Percentiles rank a stretch among this genome's conserved stretches.
Evolutionary conservation across 2,113 vertebrate species (phyloP).

Genomic region (Corythornis cristatus): DNA sequence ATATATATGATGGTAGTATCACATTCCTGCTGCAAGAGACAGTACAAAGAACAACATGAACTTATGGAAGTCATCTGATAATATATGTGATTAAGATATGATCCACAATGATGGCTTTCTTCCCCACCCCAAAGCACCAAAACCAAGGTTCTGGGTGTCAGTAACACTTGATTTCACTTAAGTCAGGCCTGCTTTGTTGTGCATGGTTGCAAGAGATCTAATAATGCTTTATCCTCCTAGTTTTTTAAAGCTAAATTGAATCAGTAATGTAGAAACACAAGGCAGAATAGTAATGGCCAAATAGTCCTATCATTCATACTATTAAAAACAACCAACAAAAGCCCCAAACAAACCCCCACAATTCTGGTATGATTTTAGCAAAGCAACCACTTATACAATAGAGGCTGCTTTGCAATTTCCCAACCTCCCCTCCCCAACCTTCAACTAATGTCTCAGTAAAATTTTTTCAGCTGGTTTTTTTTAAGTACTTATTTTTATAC

Average conservation of each 20-base stretch:
- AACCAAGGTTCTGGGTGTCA: not conserved
- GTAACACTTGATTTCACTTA: not conserved
- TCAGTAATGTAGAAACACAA: not conserved
- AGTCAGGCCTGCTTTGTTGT: not conserved
- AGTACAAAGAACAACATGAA: not conserved
- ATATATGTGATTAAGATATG: not conserved
- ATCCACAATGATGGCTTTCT: rapidly evolving
- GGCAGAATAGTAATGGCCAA: not conserved
- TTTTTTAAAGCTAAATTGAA: not conserved
- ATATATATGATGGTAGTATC: not conserved
- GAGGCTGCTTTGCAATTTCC: not conserved
- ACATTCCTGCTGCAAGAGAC: not conserved
- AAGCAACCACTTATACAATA: conserved; percentile 1
- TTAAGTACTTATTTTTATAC: conserved; percentile 25
- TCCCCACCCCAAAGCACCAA: not conserved
- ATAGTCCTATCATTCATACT: not conserved
- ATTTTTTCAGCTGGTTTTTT: conserved; percentile 9
- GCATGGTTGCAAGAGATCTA: not conserved
- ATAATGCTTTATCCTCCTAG: not conserved
- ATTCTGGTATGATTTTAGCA: not conserved
- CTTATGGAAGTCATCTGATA: not conserved
- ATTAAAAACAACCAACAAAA: not conserved
- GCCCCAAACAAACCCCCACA: not conserved
- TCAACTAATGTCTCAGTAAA: not conserved
- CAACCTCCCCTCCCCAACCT: not conserved